Base-by-base conservation (phyloP, 1,140 invertebrate genomes). In the Diabrotica virgifera region DNA sequence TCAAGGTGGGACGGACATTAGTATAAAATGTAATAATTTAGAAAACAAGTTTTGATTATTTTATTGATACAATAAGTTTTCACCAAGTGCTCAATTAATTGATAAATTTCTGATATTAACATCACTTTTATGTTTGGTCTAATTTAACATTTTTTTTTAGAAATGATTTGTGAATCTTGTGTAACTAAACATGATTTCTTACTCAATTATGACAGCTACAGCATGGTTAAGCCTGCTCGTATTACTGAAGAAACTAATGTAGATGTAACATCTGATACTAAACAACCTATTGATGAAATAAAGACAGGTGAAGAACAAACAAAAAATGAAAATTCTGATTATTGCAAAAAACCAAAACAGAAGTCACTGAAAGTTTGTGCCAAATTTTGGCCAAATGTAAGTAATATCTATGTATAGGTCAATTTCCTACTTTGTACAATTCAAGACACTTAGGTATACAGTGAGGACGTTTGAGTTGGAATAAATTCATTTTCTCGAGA, bases 161-260 rank as follows among this genome's bases (percentile, higher is more conserved):
- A 96, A 83, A 91, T 96, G 87, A 87, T 90, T 59, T 93, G 91
- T 72, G 84, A 84, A 58, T 66, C 58, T 9, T 93, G 91, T 71
- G 92, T 94, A 85, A 82, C 85, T 7, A 83, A 85, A 57, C 85
- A 90, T 81, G 78, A 85, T 9, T 94, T 96, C 76, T 80, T 96
- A 0, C 85, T 87, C 80, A 81, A 87, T 70, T 96, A 95, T 76
- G 82, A 82, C 64, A 77, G 77, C 0, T 64, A 84, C 50, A 74
- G 77, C 67, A 80, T 55, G 14, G 63, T 64, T 46, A 70, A 65
- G 63, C 50, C 63, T n/a, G 52, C 56, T 5, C 67, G 68, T 9
- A 60, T 65, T 36, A 52, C 64, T 40, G 65, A 65, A 50, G 62
- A 71, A 50, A 35, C 52, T 50, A 67, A 68, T 37, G 65, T 70